Evolutionary conservation across 2,113 vertebrate species (phyloP), one percentile per base, ranked within the genome.

Genomic region (Larimichthys polyactis): DNA sequence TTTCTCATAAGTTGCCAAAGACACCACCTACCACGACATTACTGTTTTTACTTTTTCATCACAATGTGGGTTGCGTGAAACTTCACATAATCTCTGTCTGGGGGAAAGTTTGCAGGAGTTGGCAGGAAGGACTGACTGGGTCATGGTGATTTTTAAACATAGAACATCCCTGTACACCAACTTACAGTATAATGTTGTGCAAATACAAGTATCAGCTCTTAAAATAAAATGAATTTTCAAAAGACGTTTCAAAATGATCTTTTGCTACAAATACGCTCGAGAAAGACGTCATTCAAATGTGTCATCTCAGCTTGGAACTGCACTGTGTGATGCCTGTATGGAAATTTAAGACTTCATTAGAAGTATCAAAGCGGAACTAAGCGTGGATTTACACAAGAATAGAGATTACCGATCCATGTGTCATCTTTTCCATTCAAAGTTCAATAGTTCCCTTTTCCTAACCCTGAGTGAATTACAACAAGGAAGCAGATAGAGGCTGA

Each of bases 391-490:
- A 24, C 6, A 48, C 59, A 71, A 29, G 51, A 77, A 52, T 29
- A 6, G 12, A 74, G 17, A 77, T 72, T 46, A 57, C 49, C 11
- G 2, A 49, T 57, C 32, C 51, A 63, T 54, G 20, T 20, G 27
- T 78, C 69, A 52, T 79, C 10, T 48, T 81, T 82, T 83, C 71
- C 77, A 81, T 51, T 43, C 17, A 27, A 68, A 59, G 19, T 12
- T 67, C 40, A 64, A 67, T 29, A 40, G 32, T 55, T 48, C 27
- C 27, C 52, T 22, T 52, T 70, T 65, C 48, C 48, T 57, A 52
- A 85, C 3, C 27, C 48, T 54, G 46, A 54, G 36, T 68, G 36
- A 78, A 80, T 62, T 40, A 62, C 48, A 49, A 71, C 24, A 55
- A 71, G 20, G 20, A 66, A 81, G 36, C 12, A 54, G 68, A 75